Evolutionary conservation across 2,797 vertebrate species (phyloP).

Genomic region (Melanotaenia pygmaea): DNA sequence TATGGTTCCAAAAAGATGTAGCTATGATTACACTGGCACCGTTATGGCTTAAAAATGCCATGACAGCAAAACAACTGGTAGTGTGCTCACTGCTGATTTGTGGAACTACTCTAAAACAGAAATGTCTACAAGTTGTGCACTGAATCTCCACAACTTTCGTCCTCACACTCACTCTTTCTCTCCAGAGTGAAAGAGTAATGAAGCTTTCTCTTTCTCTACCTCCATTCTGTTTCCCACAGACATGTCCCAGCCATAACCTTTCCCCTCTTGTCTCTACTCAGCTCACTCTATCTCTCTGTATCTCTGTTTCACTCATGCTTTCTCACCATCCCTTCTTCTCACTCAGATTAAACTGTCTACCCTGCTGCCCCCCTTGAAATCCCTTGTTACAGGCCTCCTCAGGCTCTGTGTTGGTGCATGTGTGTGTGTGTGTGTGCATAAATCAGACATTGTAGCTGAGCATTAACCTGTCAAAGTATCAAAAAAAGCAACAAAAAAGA

Average conservation of each 20-base stretch:
- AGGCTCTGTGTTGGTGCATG: constrained; percentile 43
- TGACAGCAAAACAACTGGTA: constrained; percentile 9
- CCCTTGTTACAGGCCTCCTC: constrained; percentile 69
- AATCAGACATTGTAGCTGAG: constrained; percentile 70
- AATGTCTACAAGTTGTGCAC: constrained; percentile 21
- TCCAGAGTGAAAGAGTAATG: constrained; percentile 42
- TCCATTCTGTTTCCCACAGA: constrained; percentile 44
- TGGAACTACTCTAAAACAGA: constrained; percentile 18
- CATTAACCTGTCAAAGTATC: constrained; percentile 78
- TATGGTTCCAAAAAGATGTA: constrained; percentile 21
- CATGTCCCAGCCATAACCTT: constrained; percentile 64
- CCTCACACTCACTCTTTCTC: constrained; percentile 21
- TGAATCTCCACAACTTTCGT: constrained; percentile 17
- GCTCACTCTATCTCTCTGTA: constrained; percentile 36
- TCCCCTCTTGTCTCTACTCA: constrained; percentile 39
- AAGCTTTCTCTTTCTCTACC: constrained; percentile 40
- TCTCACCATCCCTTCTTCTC: constrained; percentile 44
- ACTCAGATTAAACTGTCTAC: constrained; percentile 78
- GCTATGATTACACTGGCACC: constrained; percentile 1
- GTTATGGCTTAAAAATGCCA: background rate
- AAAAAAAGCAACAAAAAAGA: constrained; percentile 11
- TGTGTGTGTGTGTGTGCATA: constrained; percentile 19
- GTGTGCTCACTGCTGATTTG: constrained; percentile 9
- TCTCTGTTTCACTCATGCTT: constrained; percentile 45
- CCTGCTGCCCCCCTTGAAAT: constrained; percentile 72